A percentile compares a stretch with the other conserved stretches of the same genome.
Evolutionary conservation across 2,113 vertebrate species (phyloP).

Genomic region (Rhinogobius similis): DNA sequence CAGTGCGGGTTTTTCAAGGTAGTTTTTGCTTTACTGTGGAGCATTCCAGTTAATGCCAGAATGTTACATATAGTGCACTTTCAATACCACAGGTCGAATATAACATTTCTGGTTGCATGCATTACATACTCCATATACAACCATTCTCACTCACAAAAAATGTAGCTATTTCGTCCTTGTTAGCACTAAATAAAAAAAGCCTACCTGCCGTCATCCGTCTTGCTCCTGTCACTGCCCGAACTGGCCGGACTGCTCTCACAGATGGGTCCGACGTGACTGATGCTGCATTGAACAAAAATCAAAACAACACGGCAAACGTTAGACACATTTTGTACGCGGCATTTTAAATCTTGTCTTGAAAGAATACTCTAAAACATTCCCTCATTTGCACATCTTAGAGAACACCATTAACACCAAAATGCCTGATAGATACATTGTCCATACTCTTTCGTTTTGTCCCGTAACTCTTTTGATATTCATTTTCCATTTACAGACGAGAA

Average conservation of each 20-base stretch:
- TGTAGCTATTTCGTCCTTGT: too few relatives aligned
- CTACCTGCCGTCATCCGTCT: conserved; percentile 87
- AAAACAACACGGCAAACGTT: background rate
- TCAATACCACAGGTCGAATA: too few relatives aligned
- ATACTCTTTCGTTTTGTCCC: too few relatives aligned
- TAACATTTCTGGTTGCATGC: too few relatives aligned
- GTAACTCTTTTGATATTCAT: conserved; percentile 15
- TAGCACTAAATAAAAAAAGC: too few relatives aligned
- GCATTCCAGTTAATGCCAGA: too few relatives aligned
- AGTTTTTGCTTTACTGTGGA: too few relatives aligned
- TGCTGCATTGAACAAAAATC: conserved; percentile 67
- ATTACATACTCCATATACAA: too few relatives aligned
- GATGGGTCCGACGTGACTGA: conserved; percentile 94
- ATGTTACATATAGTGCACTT: too few relatives aligned
- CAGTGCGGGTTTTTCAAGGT: too few relatives aligned
- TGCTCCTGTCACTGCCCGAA: conserved; percentile 81
- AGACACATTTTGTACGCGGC: background rate
- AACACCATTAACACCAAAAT: background rate
- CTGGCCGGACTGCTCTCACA: conserved; percentile 90
- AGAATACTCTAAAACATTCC: background rate
- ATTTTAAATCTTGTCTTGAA: background rate
- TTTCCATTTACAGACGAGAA: background rate
- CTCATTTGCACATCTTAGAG: conserved; percentile 4
- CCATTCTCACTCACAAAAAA: too few relatives aligned
- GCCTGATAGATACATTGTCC: too few relatives aligned